Conservation (phyloP, 2,888 invertebrate genomes). For the Dermolepida albohirtum region DNA sequence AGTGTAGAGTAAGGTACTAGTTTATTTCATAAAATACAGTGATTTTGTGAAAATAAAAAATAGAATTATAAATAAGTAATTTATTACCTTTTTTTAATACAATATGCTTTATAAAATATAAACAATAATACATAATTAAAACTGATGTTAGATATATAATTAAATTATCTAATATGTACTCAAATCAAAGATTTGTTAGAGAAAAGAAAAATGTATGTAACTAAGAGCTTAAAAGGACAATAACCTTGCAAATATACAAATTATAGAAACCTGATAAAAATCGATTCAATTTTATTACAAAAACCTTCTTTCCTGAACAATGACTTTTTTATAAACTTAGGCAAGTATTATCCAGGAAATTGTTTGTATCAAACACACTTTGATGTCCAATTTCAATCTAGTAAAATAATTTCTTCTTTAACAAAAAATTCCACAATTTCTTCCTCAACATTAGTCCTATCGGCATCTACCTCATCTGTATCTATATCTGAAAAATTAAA, state of each 20-base stretch:
- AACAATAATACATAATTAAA: conserved; percentile 29
- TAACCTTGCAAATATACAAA: conserved; percentile 21
- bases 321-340: not conserved
- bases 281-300: conserved; percentile 7
- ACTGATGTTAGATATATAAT: not conserved
- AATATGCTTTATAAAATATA: conserved; percentile 26
- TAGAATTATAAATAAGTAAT: conserved; percentile 21
- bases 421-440: conserved; percentile 98
- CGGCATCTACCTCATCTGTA: conserved; percentile 92
- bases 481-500: conserved; percentile 80
- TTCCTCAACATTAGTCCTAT: conserved; percentile 89
- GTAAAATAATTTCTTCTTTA: conserved; percentile 89
- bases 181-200: not conserved
- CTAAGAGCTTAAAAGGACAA: not conserved
- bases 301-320: conserved; percentile 25
- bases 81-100: conserved; percentile 29
- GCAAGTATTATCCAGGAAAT: conserved; percentile 25
- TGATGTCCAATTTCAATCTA: conserved; percentile 69
- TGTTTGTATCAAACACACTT: conserved; percentile 9
- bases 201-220: not conserved
- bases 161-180: not conserved
- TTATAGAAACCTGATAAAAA: conserved; percentile 11
- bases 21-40: not conserved
- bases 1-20: too few species aligned
- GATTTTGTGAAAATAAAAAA: not conserved